Conservation (phyloP, 2,888 invertebrate genomes). For the Parnassius glacialis region DNA sequence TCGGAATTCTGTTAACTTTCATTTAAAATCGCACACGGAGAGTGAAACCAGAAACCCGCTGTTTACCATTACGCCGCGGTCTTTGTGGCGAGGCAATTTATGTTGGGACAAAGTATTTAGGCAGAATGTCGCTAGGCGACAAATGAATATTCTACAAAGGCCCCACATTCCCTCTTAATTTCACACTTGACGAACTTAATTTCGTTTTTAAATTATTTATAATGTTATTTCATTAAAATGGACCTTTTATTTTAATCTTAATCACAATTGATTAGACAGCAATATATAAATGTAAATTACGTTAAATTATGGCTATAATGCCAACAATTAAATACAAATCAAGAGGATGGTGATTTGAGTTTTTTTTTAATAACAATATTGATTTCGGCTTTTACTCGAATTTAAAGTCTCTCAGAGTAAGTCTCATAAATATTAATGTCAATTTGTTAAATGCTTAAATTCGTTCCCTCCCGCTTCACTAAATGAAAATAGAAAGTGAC, state of each 20-base stretch:
- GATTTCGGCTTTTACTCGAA: too few species aligned
- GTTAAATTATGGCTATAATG: too few species aligned
- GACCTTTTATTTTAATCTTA: not conserved
- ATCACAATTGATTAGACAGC: too few species aligned
- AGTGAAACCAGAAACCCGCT: constrained; percentile 1
- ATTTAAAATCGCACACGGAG: constrained; percentile 19
- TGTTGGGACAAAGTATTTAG: constrained; percentile 25
- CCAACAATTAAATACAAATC: too few species aligned
- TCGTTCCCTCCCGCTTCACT: too few species aligned
- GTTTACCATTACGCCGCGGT: constrained; percentile 16
- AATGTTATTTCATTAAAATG: not conserved
- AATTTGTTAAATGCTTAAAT: too few species aligned
- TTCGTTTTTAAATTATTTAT: not conserved
- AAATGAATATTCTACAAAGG: constrained; percentile 15
- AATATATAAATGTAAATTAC: too few species aligned
- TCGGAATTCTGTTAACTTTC: constrained; percentile 15
- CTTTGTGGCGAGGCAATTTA: constrained; percentile 29
- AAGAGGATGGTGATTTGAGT: too few species aligned
- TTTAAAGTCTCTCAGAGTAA: too few species aligned
- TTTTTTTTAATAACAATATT: too few species aligned
- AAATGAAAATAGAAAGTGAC: too few species aligned
- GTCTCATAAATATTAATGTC: too few species aligned
- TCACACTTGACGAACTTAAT: not conserved
- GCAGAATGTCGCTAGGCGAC: constrained; percentile 9
- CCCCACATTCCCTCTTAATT: constrained; percentile 1